phyloP scores from a whole-genome alignment of 2,888 invertebrate species.

The Polydesmus complanatus region DNA sequence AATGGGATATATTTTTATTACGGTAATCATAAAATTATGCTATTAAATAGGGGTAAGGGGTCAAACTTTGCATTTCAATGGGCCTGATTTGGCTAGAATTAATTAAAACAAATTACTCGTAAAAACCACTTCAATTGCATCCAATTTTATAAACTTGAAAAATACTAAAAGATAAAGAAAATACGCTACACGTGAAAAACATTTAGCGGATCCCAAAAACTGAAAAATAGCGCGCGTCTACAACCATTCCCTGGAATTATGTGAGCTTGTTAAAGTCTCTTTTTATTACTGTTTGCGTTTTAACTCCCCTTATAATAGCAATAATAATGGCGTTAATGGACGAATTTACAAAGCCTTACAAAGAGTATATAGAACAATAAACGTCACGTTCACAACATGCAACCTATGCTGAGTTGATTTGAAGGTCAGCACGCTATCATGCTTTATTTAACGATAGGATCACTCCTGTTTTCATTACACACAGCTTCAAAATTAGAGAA shows the following conservation, averaged over 20 bases:
- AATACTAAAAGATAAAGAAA: too few species aligned
- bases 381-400: not conserved
- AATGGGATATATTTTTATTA: too few species aligned
- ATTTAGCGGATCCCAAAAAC: too few species aligned
- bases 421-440: not conserved
- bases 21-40: too few species aligned
- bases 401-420: not conserved
- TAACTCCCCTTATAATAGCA: not conserved
- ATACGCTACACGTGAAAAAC: too few species aligned
- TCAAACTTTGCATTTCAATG: too few species aligned
- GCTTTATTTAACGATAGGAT: not conserved
- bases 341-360: not conserved
- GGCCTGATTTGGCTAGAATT: too few species aligned
- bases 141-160: too few species aligned
- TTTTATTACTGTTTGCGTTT: not conserved
- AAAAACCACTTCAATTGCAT: too few species aligned
- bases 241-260: not conserved
- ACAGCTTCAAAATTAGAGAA: not conserved
- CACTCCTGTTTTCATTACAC: not conserved
- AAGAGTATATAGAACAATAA: not conserved
- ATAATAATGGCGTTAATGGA: not conserved
- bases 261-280: not conserved
- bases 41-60: too few species aligned
- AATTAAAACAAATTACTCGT: too few species aligned
- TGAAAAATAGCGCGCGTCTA: not conserved